Evolutionary conservation across 2,797 vertebrate genomes (phyloP).

Genomic region (Acrocephalus scirpaceus): DNA sequence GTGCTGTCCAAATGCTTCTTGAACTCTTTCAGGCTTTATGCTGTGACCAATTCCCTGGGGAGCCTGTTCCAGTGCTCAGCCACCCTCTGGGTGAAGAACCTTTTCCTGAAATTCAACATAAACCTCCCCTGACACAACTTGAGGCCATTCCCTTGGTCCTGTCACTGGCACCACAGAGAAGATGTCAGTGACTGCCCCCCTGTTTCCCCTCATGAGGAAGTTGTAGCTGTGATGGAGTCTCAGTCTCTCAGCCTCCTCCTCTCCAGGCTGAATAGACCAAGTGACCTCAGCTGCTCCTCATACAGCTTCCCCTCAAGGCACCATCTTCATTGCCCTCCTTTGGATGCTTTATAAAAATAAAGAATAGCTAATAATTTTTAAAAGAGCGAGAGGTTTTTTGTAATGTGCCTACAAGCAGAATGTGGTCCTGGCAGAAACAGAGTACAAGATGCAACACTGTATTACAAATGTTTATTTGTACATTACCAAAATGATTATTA

Average conservation of each 20-base stretch:
- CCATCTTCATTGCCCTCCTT: not conserved
- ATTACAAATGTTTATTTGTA: too few species aligned
- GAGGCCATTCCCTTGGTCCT: not conserved
- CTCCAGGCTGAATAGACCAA: not conserved
- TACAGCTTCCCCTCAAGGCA: not conserved
- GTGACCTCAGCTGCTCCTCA: not conserved
- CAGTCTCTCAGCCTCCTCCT: not conserved
- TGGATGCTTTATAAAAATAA: not conserved
- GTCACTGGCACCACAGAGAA: not conserved
- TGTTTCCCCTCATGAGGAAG: not conserved
- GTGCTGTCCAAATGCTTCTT: fast-evolving
- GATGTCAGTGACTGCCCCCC: not conserved
- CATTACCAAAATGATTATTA: too few species aligned
- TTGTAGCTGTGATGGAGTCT: not conserved
- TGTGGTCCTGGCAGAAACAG: not conserved
- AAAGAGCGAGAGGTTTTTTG: not conserved
- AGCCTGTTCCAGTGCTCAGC: not conserved
- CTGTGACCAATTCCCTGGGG: not conserved
- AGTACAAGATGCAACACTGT: not conserved
- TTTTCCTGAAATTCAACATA: not conserved
- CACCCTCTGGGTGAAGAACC: not conserved
- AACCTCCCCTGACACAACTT: not conserved
- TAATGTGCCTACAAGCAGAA: not conserved
- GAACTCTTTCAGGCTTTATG: not conserved
- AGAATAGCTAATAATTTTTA: not conserved